phyloP scores from a whole-genome alignment of 2,797 vertebrate species.

The Pangasius macronema region DNA sequence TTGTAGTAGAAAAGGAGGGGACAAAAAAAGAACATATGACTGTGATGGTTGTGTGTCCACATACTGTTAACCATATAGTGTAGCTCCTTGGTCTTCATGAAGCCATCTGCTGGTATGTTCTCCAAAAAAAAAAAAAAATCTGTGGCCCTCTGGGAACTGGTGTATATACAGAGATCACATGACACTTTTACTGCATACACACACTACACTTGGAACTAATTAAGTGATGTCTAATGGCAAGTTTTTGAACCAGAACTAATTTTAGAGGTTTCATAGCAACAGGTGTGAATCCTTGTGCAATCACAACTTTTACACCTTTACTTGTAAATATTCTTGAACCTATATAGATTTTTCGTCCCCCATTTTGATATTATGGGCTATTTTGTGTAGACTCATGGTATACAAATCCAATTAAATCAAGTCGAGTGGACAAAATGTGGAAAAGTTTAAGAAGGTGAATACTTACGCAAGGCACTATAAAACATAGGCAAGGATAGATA shows the following conservation, averaged over 20 bases:
- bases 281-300: not conserved
- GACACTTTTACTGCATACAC: not conserved
- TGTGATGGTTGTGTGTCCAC: not conserved
- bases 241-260: not conserved
- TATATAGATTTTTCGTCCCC: too few species aligned
- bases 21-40: too few species aligned
- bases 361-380: not conserved
- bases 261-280: not conserved
- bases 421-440: not conserved
- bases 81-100: not conserved
- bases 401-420: not conserved
- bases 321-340: not conserved
- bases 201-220: not conserved
- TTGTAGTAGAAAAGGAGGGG: not conserved
- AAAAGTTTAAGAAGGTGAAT: not conserved
- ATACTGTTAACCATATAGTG: not conserved
- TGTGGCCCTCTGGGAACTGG: not conserved
- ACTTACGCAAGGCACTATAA: constrained; percentile 35
- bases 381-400: not conserved
- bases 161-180: not conserved
- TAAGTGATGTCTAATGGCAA: not conserved
- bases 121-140: not conserved
- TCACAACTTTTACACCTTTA: too few species aligned
- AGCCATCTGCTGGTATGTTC: not conserved
- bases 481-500: constrained; percentile 51